Evolutionary conservation across 2,113 vertebrate genomes (phyloP).

Genomic region (Spermophilus dauricus): DNA sequence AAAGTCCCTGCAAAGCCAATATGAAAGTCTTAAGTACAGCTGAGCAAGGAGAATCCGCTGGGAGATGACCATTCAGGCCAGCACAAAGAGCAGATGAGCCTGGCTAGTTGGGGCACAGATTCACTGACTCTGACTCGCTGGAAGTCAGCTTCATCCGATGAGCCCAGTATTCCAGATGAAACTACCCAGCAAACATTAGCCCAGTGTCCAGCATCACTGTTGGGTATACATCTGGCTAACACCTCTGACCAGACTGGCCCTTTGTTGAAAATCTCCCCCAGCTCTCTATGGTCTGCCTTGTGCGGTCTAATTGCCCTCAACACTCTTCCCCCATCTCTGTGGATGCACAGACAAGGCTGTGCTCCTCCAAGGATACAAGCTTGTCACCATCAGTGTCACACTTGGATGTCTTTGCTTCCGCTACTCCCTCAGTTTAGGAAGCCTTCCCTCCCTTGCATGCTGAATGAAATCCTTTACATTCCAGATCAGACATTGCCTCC

Average conservation of each 20-base stretch:
- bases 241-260: not conserved
- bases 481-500: not conserved
- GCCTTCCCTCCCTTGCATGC: not conserved
- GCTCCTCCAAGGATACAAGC: not conserved
- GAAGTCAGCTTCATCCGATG: not conserved
- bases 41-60: not conserved
- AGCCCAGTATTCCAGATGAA: not conserved
- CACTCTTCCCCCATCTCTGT: not conserved
- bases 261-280: not conserved
- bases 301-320: not conserved
- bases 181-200: not conserved
- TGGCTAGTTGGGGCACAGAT: not conserved
- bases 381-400: not conserved
- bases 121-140: not conserved
- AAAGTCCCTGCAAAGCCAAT: not conserved
- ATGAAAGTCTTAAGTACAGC: not conserved
- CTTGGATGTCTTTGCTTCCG: not conserved
- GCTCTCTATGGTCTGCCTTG: not conserved
- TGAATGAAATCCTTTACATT: not conserved
- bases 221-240: not conserved
- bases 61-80: not conserved
- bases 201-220: not conserved
- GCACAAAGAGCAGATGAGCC: not conserved
- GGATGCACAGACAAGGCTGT: not conserved
- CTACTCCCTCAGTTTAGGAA: not conserved